Conservation (phyloP, 2,888 invertebrate species). For the Notocelia uddmanniana region DNA sequence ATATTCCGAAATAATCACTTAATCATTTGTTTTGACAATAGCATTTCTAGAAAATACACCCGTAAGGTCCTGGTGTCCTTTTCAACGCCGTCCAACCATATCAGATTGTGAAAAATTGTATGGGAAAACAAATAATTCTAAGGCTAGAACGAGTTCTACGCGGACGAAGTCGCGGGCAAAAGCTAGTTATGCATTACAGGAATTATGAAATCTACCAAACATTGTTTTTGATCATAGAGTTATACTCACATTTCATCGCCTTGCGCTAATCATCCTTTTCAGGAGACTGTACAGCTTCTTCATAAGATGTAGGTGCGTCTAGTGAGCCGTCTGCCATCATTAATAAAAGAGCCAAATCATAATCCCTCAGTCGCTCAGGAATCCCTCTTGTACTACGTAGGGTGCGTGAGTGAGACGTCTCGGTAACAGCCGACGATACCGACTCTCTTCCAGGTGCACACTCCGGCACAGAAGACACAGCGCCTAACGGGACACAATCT, state of each 20-base stretch:
- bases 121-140: no score
- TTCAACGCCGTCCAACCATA: no score
- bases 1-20: no score
- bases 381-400: slow-evolving; percentile 1
- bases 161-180: no score
- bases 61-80: no score
- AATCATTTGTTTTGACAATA: no score
- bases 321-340: slow-evolving; percentile 2
- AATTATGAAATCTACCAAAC: no score
- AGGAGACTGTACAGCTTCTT: slow-evolving; percentile 2
- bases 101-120: no score
- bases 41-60: no score
- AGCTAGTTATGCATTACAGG: no score
- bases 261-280: slow-evolving; percentile 8
- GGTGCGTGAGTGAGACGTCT: neutral
- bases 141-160: no score
- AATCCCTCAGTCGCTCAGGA: neutral
- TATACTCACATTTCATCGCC: slow-evolving; percentile 13
- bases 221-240: slow-evolving; percentile 2
- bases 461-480: slow-evolving; percentile 8
- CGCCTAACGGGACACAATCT: no score
- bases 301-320: slow-evolving; percentile 3
- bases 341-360: neutral
- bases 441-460: slow-evolving; percentile 6
- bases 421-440: neutral